phyloP scores from a whole-genome alignment of 2,888 invertebrate genomes.

The Tinea trinotella region DNA sequence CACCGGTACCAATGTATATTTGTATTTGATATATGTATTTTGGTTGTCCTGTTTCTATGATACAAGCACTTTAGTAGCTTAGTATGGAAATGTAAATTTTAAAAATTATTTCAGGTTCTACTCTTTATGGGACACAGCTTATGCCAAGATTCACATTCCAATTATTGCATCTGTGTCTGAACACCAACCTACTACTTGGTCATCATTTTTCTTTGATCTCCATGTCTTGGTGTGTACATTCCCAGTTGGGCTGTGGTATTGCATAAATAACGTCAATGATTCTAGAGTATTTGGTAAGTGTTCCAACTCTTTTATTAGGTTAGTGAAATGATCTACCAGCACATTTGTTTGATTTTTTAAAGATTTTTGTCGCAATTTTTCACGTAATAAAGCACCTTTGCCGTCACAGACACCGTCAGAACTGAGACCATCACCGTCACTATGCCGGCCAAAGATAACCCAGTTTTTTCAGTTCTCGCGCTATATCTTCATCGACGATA shows the following conservation, averaged over 20 bases:
- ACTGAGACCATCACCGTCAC: no score
- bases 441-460: no score
- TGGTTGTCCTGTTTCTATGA: no score
- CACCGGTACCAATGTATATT: no score
- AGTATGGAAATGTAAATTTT: no score
- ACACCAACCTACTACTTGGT: slow-evolving; percentile 99
- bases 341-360: not conserved
- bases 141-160: slow-evolving; percentile 99
- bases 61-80: no score
- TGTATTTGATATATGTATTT: no score
- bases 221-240: slow-evolving; percentile 97
- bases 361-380: not conserved
- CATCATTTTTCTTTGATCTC: slow-evolving; percentile 98
- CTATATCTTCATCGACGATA: no score
- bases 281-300: slow-evolving; percentile 95
- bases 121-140: slow-evolving; percentile 99
- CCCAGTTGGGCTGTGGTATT: slow-evolving; percentile 99
- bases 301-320: slow-evolving; percentile 1
- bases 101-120: slow-evolving; percentile 94
- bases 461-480: no score
- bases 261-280: slow-evolving; percentile 97
- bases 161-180: slow-evolving; percentile 99
- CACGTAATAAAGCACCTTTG: no score
- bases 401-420: no score
- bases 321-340: not conserved